Base-by-base conservation (phyloP, 2,888 invertebrate genomes). In the Chloromyia formosa region DNA sequence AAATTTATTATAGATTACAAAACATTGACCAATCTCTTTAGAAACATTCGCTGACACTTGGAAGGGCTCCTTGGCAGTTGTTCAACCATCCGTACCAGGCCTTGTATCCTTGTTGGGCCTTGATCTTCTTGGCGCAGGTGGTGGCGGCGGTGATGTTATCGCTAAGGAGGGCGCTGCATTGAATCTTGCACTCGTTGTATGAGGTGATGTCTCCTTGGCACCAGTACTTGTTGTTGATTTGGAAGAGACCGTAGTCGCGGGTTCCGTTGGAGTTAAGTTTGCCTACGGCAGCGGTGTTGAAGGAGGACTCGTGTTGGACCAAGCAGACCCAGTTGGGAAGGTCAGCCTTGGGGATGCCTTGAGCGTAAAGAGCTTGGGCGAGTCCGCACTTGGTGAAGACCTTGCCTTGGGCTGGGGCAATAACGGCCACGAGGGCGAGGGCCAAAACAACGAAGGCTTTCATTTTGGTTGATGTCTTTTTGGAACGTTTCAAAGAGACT, bases 171-270 rank as follows among this genome's bases (percentile, higher is more conserved):
- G 69, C 23, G 2, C n/a, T n/a, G 35, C 69, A 69, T 1, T n/a
- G 23, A n/a, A 54, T 53, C 10, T 27, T n/a, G 54, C 69, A 69
- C 12, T 54, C 54, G 45, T 69, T 69, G 69, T 53, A 54, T 23
- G 69, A 69, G 5, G n/a, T 69, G 27, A 69, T 27, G 35, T 69
- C 54, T 69, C 69, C 69, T 54, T 69, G 69, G 69, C 69, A 69
- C 69, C 69, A 69, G 27, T 53, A 69, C 27, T 69, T 53, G 69
- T 69, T 69, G 69, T 69, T 69, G 69, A 69, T 69, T 69, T 69
- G 69, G 69, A 53, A 69, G 35, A 69, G 69, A 69, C 69, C 69
- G 22, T 69, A 69, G 69, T 69, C 69, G 35, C 69, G 69, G 16
- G 69, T 69, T 69, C 69, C 69, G 54, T 69, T 35, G 9, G 23